Base-by-base conservation (phyloP, 2,888 invertebrate genomes). In the Megalurothrips usitatus region DNA sequence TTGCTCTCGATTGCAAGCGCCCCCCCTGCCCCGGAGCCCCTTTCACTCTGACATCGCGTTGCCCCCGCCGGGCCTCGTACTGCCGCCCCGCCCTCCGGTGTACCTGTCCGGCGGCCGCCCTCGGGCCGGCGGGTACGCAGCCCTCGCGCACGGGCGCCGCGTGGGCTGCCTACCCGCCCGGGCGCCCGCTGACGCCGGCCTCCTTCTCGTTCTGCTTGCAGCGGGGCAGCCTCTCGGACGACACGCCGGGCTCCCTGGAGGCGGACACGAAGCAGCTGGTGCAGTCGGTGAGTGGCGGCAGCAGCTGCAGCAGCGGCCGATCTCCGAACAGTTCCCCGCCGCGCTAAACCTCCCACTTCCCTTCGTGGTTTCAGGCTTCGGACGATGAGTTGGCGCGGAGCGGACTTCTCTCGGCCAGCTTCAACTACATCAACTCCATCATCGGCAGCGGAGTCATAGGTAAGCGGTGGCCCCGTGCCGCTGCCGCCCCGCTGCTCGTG, bases 341-440 rank as follows among this genome's bases (percentile, higher is more conserved):
- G 26, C 23, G 0, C 23, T 8, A 17, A 58, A 58, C 58, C 58
- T 19, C 11, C 34, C 11, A 58, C 17, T 12, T 58, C 19, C 10
- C 3, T 75, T 75, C 26, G 8, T 26, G 1, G 0, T 75, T 26
- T 12, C 68, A 75, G 68, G 68, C 68, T 12, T 75, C 68, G 12
- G 68, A 75, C 23, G 68, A 75, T 75, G 68, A 75, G 12, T 10
- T 75, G 68, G 68, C 68, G 23, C 23, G 68, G 9, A 75, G 68
- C 79, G 84, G 93, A 83, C 88, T 93, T 84, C 92, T 93, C 48
- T 91, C 92, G 88, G 94, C 94, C 83, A 93, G 94, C 87, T 95
- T 95, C 87, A 95, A 95, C 89, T 95, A 94, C 87, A 94, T 95
- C 86, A 95, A 95, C 88, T 94, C 94, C 80, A 95, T 95, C 86